Conservation (phyloP, 2,888 invertebrate species). For the Auanema sp. region DNA sequence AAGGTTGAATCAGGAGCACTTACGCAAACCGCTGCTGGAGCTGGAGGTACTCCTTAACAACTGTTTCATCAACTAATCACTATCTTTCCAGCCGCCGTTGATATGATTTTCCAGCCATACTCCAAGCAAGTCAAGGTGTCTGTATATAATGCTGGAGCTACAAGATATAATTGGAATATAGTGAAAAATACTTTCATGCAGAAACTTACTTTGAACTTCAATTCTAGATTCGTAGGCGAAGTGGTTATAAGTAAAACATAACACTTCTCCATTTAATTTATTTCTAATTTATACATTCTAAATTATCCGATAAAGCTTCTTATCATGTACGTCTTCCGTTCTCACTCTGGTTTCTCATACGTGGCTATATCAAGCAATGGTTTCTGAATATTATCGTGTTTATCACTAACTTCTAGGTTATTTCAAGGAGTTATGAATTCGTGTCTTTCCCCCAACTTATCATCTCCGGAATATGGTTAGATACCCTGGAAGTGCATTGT, state of each 20-base stretch:
- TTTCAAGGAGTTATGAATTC: no score
- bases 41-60: constrained; percentile 9
- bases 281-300: constrained; percentile 6
- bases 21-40: constrained; percentile 35
- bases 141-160: constrained; percentile 21
- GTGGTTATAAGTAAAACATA: constrained; percentile 23
- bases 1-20: constrained; percentile 48
- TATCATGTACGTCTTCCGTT: no score
- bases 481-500: no score
- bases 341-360: no score
- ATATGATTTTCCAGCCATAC: constrained; percentile 18
- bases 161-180: constrained; percentile 47
- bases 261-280: constrained; percentile 8
- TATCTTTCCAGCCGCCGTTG: no score
- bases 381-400: no score
- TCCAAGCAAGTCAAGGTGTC: constrained; percentile 11
- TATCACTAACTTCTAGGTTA: no score
- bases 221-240: constrained; percentile 40
- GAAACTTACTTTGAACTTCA: constrained; percentile 43
- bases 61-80: no score
- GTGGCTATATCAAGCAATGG: no score
- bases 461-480: no score
- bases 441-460: no score
- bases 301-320: no score
- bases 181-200: constrained; percentile 49